Evolutionary conservation across 1,140 invertebrate species (phyloP).

Genomic region (Drosophila gunungcola): DNA sequence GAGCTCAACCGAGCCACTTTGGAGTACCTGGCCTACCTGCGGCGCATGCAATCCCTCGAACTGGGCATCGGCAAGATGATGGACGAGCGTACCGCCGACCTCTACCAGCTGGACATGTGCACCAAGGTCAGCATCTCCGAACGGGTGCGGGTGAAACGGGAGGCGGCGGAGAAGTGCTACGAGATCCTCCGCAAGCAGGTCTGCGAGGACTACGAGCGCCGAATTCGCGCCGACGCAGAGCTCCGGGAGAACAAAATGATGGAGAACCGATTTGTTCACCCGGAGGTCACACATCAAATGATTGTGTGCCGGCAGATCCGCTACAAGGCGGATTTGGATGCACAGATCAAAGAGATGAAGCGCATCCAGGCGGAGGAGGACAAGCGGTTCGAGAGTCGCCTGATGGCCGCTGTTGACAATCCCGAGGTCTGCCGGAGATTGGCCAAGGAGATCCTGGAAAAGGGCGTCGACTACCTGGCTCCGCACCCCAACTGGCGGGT

Average conservation of each 20-base stretch:
- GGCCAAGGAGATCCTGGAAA: slow-evolving; percentile 52
- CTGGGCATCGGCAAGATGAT: slow-evolving; percentile 66
- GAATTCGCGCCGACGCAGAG: slow-evolving; percentile 53
- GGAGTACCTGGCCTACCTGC: slow-evolving; percentile 68
- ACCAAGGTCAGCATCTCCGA: slow-evolving; percentile 67
- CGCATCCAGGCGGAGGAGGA: slow-evolving; percentile 66
- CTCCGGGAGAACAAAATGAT: slow-evolving; percentile 66
- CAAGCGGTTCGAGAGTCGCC: slow-evolving; percentile 40
- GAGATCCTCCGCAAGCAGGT: slow-evolving; percentile 61
- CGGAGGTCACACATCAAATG: slow-evolving; percentile 55
- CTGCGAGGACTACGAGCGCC: slow-evolving; percentile 66
- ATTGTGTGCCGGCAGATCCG: slow-evolving; percentile 34
- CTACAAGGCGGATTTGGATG: slow-evolving; percentile 56
- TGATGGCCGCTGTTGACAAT: slow-evolving; percentile 64
- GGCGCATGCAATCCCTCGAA: slow-evolving; percentile 65
- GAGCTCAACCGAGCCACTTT: slow-evolving; percentile 59
- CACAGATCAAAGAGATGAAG: slow-evolving; percentile 68
- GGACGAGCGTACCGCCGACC: slow-evolving; percentile 68
- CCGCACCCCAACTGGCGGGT: slow-evolving; percentile 77
- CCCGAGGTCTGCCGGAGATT: slow-evolving; percentile 55
- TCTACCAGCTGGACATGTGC: slow-evolving; percentile 65
- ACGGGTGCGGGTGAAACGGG: slow-evolving; percentile 36
- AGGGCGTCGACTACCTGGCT: slow-evolving; percentile 58
- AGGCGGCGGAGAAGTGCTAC: slow-evolving; percentile 55
- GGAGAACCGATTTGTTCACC: slow-evolving; percentile 73